Percentiles rank a stretch among this genome's conserved stretches.
Evolutionary conservation across 1,140 invertebrate species (phyloP).

Genomic region (Sycophaga agraensis): DNA sequence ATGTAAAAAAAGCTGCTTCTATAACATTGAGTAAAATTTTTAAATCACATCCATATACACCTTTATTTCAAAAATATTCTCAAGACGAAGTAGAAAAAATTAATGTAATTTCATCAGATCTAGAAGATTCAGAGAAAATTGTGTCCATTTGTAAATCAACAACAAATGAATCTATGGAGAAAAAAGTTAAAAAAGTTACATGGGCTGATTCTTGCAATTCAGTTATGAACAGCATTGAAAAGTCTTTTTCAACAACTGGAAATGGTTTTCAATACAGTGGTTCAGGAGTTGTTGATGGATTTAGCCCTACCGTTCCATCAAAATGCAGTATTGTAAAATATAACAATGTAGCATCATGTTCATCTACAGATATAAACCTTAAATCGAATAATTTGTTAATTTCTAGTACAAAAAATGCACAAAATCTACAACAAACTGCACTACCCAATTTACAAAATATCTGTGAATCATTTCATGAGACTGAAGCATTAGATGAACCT

Average conservation of each 20-base stretch:
- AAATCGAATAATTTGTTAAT: conserved; percentile 6
- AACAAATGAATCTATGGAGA: conserved; percentile 2
- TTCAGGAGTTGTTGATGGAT: conserved; percentile 16
- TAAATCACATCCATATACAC: conserved; percentile 23
- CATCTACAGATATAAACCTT: not conserved
- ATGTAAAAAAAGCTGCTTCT: conserved; percentile 37
- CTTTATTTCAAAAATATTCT: conserved; percentile 11
- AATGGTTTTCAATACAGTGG: conserved; percentile 18
- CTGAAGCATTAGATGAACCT: conserved; percentile 7
- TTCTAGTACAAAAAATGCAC: conserved; percentile 6
- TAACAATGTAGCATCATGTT: not conserved
- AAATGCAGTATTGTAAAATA: conserved; percentile 1
- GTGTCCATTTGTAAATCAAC: not conserved
- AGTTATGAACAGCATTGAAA: conserved; percentile 4
- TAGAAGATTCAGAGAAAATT: not conserved
- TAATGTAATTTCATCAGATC: not conserved
- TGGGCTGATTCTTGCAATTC: conserved; percentile 19
- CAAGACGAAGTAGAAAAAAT: conserved; percentile 12
- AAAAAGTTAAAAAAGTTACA: conserved; percentile 27
- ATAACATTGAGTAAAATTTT: conserved; percentile 34
- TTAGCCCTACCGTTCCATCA: conserved; percentile 2
- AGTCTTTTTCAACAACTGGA: not conserved
- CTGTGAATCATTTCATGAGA: conserved; percentile 10
- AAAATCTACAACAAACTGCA: not conserved
- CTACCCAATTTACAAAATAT: not conserved